These are phyloP conservation scores for Gambusia affinis DNA, from an alignment of 2,113 vertebrate genomes.

Conservation along the genomic window DNA sequence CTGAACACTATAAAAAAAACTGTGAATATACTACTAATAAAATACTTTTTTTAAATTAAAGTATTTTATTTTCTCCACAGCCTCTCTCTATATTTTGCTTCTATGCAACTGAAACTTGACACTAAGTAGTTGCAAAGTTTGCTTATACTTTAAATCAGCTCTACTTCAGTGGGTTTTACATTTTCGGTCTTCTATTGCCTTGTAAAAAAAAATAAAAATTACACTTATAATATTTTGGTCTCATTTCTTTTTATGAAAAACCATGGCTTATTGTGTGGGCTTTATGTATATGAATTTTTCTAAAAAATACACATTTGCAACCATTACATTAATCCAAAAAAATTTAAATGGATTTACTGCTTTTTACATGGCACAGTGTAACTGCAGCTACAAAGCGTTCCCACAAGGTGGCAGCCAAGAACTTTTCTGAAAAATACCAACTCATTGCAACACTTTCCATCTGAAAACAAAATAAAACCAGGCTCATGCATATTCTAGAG, in stretches of 20 bases:
- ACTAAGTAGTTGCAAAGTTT: neutral
- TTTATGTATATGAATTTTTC: neutral
- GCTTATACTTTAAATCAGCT: neutral
- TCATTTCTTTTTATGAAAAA: too few species aligned
- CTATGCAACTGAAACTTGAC: neutral
- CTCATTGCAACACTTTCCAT: neutral
- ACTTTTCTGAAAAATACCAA: neutral
- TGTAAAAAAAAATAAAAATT: too few species aligned
- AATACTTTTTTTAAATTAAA: too few species aligned
- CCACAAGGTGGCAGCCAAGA: constrained; percentile 42
- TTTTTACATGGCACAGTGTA: neutral
- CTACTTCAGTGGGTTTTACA: too few species aligned
- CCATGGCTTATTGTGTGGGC: neutral
- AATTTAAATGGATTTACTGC: neutral
- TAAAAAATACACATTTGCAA: neutral
- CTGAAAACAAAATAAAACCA: neutral
- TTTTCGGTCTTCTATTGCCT: too few species aligned
- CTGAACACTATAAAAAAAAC: too few species aligned
- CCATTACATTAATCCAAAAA: neutral
- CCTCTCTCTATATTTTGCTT: too few species aligned
- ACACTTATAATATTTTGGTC: too few species aligned
- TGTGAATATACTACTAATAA: too few species aligned
- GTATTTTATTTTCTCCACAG: too few species aligned
- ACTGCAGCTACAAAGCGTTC: neutral
- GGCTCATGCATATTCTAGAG: neutral